phyloP scores from a whole-genome alignment of 2,113 vertebrate species.

The Syngnathoides biaculeatus region DNA sequence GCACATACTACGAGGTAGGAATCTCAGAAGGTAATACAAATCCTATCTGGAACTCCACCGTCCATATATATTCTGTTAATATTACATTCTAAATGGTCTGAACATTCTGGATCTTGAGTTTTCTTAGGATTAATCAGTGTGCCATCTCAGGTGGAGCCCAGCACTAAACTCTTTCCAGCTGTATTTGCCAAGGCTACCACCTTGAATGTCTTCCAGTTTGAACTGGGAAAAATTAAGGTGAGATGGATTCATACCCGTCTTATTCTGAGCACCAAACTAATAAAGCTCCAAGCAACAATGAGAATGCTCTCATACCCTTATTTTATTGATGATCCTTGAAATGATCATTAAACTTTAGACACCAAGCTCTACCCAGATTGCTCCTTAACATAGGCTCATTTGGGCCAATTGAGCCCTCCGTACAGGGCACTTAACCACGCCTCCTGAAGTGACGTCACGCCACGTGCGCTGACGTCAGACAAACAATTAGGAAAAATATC shows the following conservation, averaged over 20 bases:
- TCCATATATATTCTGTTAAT: not conserved
- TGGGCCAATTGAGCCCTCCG: no score
- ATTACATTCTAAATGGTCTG: not conserved
- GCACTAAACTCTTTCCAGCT: conserved; percentile 93
- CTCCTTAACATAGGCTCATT: no score
- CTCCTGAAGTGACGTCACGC: no score
- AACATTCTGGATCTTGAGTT: no score
- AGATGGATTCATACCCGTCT: conserved; percentile 13
- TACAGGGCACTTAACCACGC: no score
- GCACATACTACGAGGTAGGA: conserved; percentile 87
- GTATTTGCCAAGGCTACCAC: conserved; percentile 96
- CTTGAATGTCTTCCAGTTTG: conserved; percentile 93
- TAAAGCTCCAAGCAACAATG: not conserved
- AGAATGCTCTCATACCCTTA: not conserved
- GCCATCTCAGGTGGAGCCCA: conserved; percentile 86
- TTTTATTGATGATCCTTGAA: not conserved
- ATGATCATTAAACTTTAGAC: not conserved
- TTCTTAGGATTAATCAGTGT: not conserved
- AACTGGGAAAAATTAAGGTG: conserved; percentile 92
- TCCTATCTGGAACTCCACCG: not conserved
- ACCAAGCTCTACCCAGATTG: not conserved
- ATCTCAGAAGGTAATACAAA: not conserved
- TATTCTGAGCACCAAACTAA: not conserved
- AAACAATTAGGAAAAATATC: no score
- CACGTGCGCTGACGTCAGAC: no score